Percentiles rank a stretch among this genome's conserved stretches.
Conservation (phyloP, 1,140 invertebrate genomes). For the Neodiprion virginianus region DNA sequence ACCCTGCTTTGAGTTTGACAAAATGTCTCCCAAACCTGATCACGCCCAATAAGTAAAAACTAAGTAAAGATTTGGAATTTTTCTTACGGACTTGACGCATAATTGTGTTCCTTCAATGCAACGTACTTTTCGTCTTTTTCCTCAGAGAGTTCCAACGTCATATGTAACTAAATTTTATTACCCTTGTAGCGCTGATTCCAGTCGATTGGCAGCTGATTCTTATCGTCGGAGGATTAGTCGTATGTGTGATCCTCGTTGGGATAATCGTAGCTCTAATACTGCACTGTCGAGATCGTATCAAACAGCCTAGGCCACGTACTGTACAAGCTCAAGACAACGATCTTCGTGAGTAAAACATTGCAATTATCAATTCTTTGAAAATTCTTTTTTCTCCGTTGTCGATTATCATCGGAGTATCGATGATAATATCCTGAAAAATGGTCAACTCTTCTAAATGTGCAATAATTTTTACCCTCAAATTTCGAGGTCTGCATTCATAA, state of each 20-base stretch:
- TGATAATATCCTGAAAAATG: no score
- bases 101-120: no score
- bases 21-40: no score
- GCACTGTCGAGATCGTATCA: slow-evolving; percentile 64
- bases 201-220: slow-evolving; percentile 64
- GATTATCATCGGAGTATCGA: neutral
- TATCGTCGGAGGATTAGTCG: slow-evolving; percentile 61
- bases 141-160: no score
- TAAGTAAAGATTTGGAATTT: no score
- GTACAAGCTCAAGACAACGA: slow-evolving; percentile 58
- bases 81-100: no score
- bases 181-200: slow-evolving; percentile 60
- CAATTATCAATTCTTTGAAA: neutral
- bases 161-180: slow-evolving; percentile 50
- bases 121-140: no score
- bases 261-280: slow-evolving; percentile 64
- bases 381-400: neutral
- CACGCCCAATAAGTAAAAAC: no score
- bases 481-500: slow-evolving; percentile 17
- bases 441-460: neutral
- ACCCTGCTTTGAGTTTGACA: no score
- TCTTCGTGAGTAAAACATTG: slow-evolving; percentile 52
- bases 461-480: neutral
- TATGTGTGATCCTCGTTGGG: slow-evolving; percentile 62
- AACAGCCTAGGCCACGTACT: slow-evolving; percentile 55